A percentile compares a stretch with the other conserved stretches of the same genome.
Evolutionary conservation across 1,140 invertebrate genomes (phyloP).

Genomic region (Mylabris phalerata): DNA sequence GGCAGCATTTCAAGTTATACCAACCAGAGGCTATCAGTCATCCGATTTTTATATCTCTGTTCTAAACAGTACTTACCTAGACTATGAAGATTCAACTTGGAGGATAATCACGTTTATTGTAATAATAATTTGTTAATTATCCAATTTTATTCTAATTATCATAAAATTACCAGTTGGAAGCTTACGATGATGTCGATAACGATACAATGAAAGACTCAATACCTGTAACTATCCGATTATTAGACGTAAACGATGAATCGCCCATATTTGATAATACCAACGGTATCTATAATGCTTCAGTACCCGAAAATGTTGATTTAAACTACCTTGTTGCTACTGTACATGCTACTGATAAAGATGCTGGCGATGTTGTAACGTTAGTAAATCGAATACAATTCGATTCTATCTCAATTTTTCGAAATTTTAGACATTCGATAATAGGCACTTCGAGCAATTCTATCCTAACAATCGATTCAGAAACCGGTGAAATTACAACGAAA

Average conservation of each 20-base stretch:
- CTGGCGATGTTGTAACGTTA: constrained; percentile 44
- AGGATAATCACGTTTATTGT: constrained; percentile 41
- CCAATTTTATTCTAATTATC: background rate
- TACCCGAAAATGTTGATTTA: constrained; percentile 45
- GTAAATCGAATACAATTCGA: constrained; percentile 21
- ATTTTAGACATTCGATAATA: constrained; percentile 16
- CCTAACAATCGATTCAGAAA: constrained; percentile 39
- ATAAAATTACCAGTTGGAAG: background rate
- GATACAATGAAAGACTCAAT: background rate
- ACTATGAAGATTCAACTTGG: constrained; percentile 48
- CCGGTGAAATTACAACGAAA: constrained; percentile 45
- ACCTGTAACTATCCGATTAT: constrained; percentile 40
- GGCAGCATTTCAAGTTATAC: constrained; percentile 48
- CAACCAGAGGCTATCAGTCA: constrained; percentile 26
- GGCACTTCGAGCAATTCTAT: constrained; percentile 12
- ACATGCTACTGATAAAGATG: constrained; percentile 46
- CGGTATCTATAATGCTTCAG: constrained; percentile 29
- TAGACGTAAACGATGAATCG: constrained; percentile 53
- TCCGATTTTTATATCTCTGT: constrained; percentile 32
- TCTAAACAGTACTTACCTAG: constrained; percentile 44
- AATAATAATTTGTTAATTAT: background rate
- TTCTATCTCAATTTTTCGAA: constrained; percentile 1
- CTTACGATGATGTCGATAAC: background rate
- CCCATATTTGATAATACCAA: constrained; percentile 44
- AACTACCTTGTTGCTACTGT: constrained; percentile 40